Evolutionary conservation across 2,113 vertebrate species (phyloP), one percentile per base, ranked within the genome.

Genomic region (Trochalopteron elliotii): DNA sequence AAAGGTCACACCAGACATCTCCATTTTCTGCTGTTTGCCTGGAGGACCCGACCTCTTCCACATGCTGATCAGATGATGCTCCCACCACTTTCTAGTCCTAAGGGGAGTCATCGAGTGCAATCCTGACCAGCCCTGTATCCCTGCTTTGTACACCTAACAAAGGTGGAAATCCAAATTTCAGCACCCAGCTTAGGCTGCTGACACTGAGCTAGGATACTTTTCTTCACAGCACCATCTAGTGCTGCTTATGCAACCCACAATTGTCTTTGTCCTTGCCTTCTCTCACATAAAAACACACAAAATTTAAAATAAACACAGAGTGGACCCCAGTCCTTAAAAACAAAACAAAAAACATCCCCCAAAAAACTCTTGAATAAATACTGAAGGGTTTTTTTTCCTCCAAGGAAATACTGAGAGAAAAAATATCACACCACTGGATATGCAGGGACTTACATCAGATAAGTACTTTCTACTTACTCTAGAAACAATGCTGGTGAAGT

Each of bases 211-310:
- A 8, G 10, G 90, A 95, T 95, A 25, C n/a, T 94, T 94, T 96
- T 95, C 76, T 96, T 87, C 76, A 94, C 68, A 96, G 96, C 96
- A 96, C 96, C 96, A 97, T 93, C 96, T 97, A 97, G 96, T 95
- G 95, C 47, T 81, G 1, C 37, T 84, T 49, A 23, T 4, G 49
- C 31, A 91, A 92, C 19, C 17, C 52, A 78, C 89, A 61, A 3
- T 75, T 77, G 74, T 40, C 64, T 67, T 55, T 91, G 37, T 86
- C 59, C 55, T 70, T 87, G 42, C 27, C 30, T 92, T 75, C 16
- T 69, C 25, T 75, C 50, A 87, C 42, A 31, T 35, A 56, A 80
- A 20, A 30, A 2, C 4, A 30, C 10, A 13, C 4, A 21, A 0
- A 1, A 57, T 83, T 93, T 37, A 22, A 88, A 87, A 59, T 63